phyloP scores from a whole-genome alignment of 1,140 invertebrate species.

The Phymorhynchus buccinoides region DNA sequence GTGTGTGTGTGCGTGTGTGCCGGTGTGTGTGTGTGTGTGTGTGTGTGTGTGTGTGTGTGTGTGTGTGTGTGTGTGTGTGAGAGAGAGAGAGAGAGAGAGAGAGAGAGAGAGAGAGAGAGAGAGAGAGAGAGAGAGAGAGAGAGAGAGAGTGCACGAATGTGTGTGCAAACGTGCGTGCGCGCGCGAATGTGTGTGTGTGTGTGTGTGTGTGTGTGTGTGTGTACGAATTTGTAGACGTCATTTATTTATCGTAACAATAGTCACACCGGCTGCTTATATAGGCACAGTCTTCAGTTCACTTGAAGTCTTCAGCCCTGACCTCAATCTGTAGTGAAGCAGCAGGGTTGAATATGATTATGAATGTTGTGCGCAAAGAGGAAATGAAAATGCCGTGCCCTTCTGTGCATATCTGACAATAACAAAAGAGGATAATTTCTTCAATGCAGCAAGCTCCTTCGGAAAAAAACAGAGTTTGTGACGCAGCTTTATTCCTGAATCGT shows the following conservation, averaged over 20 bases:
- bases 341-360: slow-evolving; percentile 27
- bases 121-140: too few species aligned
- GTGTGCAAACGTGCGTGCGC: too few species aligned
- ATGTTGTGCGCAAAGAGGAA: slow-evolving; percentile 17
- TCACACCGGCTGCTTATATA: neutral
- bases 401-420: neutral
- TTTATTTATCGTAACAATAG: neutral
- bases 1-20: too few species aligned
- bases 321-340: neutral
- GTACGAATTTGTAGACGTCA: neutral
- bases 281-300: neutral
- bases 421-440: neutral
- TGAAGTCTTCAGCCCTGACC: neutral
- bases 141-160: too few species aligned
- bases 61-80: too few species aligned
- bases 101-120: too few species aligned
- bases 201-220: too few species aligned
- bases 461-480: neutral
- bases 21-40: too few species aligned
- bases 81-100: too few species aligned
- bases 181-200: too few species aligned
- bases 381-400: neutral
- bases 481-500: neutral
- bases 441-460: neutral
- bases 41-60: too few species aligned